Conservation (phyloP, 2,113 vertebrate genomes). For the Oreochromis niloticus region DNA sequence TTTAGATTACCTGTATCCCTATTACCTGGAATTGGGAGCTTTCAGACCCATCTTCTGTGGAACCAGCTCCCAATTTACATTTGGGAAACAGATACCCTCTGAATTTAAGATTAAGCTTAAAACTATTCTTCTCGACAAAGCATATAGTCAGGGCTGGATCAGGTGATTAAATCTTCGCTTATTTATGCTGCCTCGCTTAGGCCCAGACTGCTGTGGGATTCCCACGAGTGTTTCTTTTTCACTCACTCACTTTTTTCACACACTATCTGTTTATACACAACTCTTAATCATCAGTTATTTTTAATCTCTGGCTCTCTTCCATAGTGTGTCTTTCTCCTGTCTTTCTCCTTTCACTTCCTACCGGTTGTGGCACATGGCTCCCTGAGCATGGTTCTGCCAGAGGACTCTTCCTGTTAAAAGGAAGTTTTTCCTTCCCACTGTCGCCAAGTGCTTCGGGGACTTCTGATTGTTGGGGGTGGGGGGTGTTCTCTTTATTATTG, state of each 20-base stretch:
- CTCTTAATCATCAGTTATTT: background rate
- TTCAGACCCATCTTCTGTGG: background rate
- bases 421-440: background rate
- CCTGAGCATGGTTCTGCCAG: background rate
- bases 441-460: background rate
- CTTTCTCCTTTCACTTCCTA: background rate
- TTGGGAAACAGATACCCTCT: background rate
- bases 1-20: too few relatives aligned
- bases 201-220: background rate
- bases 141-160: background rate
- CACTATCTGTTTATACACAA: background rate
- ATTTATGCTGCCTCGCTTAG: background rate
- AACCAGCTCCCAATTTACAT: background rate
- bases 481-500: background rate
- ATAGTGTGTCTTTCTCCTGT: background rate
- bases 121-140: background rate
- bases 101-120: background rate
- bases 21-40: too few relatives aligned
- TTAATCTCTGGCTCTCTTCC: background rate
- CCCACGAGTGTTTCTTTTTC: background rate
- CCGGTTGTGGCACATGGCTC: background rate
- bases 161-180: background rate
- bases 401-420: background rate
- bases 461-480: background rate
- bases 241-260: background rate